A percentile compares a stretch with the other conserved stretches of the same genome.
Conservation (phyloP, 2,113 vertebrate genomes). For the Chloebia gouldiae region DNA sequence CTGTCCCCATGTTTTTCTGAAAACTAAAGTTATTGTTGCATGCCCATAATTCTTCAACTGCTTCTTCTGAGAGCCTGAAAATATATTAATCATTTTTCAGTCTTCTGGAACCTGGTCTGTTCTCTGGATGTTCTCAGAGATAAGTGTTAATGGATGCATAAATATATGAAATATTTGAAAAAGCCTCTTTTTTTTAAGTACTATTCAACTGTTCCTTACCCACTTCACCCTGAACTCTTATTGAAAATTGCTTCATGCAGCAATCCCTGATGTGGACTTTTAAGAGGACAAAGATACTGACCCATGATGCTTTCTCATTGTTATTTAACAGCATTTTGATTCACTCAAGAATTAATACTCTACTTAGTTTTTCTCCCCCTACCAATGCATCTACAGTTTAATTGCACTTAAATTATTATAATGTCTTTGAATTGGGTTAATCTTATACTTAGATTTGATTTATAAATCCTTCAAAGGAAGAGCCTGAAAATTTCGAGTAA, state of each 20-base stretch:
- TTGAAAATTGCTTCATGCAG: neutral
- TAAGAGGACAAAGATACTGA: neutral
- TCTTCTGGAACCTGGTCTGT: neutral
- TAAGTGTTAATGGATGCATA: neutral
- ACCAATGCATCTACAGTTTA: neutral
- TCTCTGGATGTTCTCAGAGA: neutral
- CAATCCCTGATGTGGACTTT: neutral
- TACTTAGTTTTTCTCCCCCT: neutral
- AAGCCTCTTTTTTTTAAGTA: neutral
- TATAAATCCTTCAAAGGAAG: neutral
- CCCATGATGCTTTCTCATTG: rapidly evolving
- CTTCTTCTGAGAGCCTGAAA: neutral
- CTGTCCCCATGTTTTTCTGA: neutral
- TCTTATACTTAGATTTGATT: neutral
- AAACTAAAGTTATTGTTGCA: neutral
- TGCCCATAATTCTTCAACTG: neutral
- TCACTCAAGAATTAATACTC: neutral
- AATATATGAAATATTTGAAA: neutral
- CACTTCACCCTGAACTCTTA: neutral
- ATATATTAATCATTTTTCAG: neutral
- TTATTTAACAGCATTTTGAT: neutral
- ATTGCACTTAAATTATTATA: neutral
- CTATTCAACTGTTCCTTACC: neutral
- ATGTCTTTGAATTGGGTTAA: neutral
- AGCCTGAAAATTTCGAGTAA: neutral